A percentile compares a stretch with the other conserved stretches of the same genome.
phyloP scores from a whole-genome alignment of 2,797 vertebrate species.

The Serranus cabrilla region DNA sequence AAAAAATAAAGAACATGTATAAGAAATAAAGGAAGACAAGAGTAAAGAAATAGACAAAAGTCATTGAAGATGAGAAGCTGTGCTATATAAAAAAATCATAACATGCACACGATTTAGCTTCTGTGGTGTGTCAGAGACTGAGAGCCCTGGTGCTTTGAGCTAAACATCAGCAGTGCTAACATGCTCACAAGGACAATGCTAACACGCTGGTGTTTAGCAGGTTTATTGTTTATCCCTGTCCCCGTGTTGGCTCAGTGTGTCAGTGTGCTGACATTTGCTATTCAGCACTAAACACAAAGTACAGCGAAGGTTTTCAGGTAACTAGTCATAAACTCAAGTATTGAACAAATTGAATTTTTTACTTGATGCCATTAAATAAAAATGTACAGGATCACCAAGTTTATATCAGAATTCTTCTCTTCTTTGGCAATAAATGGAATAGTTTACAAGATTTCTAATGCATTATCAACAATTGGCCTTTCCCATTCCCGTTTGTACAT shows the following conservation, averaged over 20 bases:
- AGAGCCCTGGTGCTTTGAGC: background rate
- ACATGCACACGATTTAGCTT: constrained; percentile 49
- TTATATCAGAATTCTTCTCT: background rate
- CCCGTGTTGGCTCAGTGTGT: background rate
- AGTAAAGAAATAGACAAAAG: constrained; percentile 86
- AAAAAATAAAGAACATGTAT: constrained; percentile 91
- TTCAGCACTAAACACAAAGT: constrained; percentile 6
- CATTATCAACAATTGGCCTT: background rate
- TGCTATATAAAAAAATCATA: constrained; percentile 36
- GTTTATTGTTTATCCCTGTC: background rate
- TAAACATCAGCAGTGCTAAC: constrained; percentile 15
- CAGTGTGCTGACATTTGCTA: background rate
- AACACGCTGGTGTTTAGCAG: constrained; percentile 2
- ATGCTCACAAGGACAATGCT: background rate
- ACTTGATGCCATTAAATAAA: background rate
- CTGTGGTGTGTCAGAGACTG: constrained; percentile 5
- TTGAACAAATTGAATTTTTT: background rate
- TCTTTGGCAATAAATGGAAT: background rate
- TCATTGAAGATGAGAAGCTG: constrained; percentile 67
- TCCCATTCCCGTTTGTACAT: too few relatives aligned
- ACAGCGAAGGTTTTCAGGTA: constrained; percentile 8
- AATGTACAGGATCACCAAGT: background rate
- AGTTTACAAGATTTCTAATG: background rate
- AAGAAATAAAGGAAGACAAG: constrained; percentile 86
- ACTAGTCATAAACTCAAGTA: background rate